These are phyloP conservation scores for Labeo rohita DNA, from an alignment of 2,113 vertebrate genomes.

Conservation along the genomic window DNA sequence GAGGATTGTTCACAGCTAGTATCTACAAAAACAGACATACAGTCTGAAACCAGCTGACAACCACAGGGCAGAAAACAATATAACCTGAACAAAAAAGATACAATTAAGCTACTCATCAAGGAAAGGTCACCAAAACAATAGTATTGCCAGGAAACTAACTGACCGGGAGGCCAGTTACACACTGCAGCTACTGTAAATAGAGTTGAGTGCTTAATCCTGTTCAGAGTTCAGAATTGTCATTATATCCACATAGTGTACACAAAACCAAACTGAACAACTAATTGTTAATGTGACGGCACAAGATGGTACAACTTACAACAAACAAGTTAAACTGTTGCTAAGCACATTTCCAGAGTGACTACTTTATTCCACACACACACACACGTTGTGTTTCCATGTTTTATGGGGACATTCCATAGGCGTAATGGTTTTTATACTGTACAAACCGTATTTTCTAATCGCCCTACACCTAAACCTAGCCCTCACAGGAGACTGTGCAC, in stretches of 20 bases:
- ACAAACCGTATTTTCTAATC: no score
- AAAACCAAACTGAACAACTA: not conserved
- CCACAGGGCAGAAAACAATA: not conserved
- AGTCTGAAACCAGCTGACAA: not conserved
- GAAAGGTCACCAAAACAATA: constrained; percentile 5
- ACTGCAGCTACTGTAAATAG: constrained; percentile 6
- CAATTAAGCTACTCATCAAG: not conserved
- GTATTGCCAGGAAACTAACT: not conserved
- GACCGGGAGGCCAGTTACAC: not conserved
- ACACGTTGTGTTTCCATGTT: no score
- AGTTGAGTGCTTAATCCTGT: not conserved
- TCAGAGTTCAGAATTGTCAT: not conserved
- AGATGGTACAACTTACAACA: not conserved
- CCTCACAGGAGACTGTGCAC: no score
- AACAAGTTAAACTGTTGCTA: no score
- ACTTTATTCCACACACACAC: no score
- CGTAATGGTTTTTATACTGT: no score
- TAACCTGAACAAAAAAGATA: not conserved
- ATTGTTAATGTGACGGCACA: not conserved
- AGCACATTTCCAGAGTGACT: no score
- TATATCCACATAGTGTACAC: not conserved
- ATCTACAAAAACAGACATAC: not conserved
- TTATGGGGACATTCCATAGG: no score
- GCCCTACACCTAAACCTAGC: no score
- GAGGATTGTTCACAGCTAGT: constrained; percentile 1